Percentiles rank a stretch among this genome's conserved stretches.
These are phyloP conservation scores for Nasonia oneida DNA, from an alignment of 2,888 invertebrate species.

Conservation along the genomic window DNA sequence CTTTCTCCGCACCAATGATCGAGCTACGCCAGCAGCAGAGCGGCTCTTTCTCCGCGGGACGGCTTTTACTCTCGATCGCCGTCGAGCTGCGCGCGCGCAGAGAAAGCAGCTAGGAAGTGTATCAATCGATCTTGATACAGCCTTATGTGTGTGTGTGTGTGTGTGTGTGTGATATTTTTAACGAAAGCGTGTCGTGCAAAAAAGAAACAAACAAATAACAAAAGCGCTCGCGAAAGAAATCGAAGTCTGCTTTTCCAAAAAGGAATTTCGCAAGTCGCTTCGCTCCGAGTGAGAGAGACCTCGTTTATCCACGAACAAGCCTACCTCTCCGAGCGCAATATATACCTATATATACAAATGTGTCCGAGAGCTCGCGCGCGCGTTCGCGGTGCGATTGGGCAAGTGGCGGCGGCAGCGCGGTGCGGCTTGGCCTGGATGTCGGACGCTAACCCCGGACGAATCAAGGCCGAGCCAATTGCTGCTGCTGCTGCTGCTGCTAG, in stretches of 20 bases:
- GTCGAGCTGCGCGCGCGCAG: constrained; percentile 66
- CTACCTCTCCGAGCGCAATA: neutral
- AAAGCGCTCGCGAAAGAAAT: neutral
- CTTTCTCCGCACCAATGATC: constrained; percentile 74
- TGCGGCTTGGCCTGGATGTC: constrained; percentile 69
- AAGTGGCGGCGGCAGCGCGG: constrained; percentile 66
- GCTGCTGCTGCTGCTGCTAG: constrained; percentile 48
- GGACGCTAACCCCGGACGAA: constrained; percentile 73
- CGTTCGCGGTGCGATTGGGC: constrained; percentile 69
- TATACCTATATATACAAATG: constrained; percentile 27
- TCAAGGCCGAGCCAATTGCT: constrained; percentile 73
- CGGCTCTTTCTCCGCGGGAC: constrained; percentile 59
- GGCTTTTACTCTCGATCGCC: constrained; percentile 78
- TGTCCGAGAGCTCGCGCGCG: constrained; percentile 56
- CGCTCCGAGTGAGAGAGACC: neutral
- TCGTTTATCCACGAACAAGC: constrained; percentile 5
- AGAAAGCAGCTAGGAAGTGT: constrained; percentile 69
- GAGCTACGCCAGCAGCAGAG: constrained; percentile 62
- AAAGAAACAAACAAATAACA: no score
- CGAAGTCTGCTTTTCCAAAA: constrained; percentile 25
- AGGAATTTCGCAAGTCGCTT: constrained; percentile 23
- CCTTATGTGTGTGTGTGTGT: no score
- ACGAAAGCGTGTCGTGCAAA: neutral
- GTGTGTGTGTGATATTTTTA: neutral
- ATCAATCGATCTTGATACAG: neutral